These are phyloP conservation scores for Leucania comma DNA, from an alignment of 2,888 invertebrate species.

Conservation along the genomic window DNA sequence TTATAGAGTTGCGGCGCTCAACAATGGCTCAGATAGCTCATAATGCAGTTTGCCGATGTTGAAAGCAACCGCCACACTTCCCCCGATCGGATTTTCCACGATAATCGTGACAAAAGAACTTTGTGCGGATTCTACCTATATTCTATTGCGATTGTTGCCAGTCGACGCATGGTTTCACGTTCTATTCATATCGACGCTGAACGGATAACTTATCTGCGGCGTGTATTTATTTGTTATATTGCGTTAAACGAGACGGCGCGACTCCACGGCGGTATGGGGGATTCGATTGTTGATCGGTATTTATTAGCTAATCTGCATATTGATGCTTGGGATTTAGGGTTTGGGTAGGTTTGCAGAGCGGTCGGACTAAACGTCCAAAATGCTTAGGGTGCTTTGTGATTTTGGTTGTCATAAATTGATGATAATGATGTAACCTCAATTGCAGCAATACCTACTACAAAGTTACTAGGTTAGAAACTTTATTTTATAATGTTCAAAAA, in stretches of 20 bases:
- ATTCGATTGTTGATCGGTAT: constrained; percentile 32
- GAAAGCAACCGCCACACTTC: constrained; percentile 88
- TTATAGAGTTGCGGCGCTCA: constrained; percentile 78
- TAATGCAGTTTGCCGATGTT: constrained; percentile 89
- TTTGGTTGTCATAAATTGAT: not conserved
- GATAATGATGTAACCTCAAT: not conserved
- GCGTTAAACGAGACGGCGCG: constrained; percentile 53
- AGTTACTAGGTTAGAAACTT: too few species aligned
- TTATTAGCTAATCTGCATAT: constrained; percentile 34
- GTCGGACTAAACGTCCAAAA: not conserved
- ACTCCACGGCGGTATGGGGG: constrained; percentile 10
- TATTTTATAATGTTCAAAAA: too few species aligned
- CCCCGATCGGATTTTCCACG: constrained; percentile 89
- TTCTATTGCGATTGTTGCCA: constrained; percentile 77
- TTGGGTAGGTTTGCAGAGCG: not conserved
- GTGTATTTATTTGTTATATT: constrained; percentile 72
- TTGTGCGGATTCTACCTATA: constrained; percentile 80
- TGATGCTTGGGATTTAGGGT: constrained; percentile 18
- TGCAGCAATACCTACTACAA: too few species aligned
- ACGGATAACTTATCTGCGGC: constrained; percentile 77
- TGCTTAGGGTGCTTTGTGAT: not conserved
- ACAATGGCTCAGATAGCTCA: constrained; percentile 88
- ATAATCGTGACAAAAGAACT: constrained; percentile 91
- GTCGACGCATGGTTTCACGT: constrained; percentile 75
- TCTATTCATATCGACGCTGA: constrained; percentile 80